Base-by-base conservation (phyloP, 1,140 invertebrate species). In the Oedothorax gibbosus region DNA sequence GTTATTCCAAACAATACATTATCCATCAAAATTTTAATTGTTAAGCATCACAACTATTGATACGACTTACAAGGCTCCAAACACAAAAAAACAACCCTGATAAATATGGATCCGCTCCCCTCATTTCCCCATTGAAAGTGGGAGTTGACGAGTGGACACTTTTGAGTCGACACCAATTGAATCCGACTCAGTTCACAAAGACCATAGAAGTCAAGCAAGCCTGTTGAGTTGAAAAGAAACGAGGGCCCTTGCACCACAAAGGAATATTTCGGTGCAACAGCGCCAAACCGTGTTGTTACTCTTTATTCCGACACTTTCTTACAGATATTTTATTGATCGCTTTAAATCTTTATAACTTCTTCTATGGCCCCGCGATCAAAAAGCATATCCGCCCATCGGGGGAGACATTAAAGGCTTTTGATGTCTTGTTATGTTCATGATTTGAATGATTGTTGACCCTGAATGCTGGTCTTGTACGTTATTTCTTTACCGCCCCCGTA, bases 101-200 rank as follows among this genome's bases (percentile, higher is more conserved):
- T n/a, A 18, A n/a, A 71, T 54, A 71, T 11, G 56, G 73, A 82
- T 82, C 56, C 65, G 80, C 5, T 51, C 69, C 49, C 69, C 80
- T 66, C 69, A 49, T 71, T 35, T n/a, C 1, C 0, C 56, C 49
- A 50, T 69, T n/a, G 66, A 73, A 73, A 82, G 69, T 82, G 80
- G 80, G 80, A 20, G 68, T 62, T 73, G 66, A 50, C 68, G 54
- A 68, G 18, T 82, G 69, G 69, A 69, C 66, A 64, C 35, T 66
- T 54, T 64, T 64, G 35, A 64, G 54, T 53, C 68, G 69, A 73
- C 68, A 82, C 56, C 80, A 64, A 72, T 82, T 73, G 80, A 72
- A 82, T 82, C 51, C 80, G 80, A 82, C 54, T 57, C 80, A 82
- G n/a, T 82, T 82, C 80, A 82, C 80, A 82, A 82, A 82, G 80